These are phyloP conservation scores for Tyrannus savana DNA, from an alignment of 2,113 vertebrate species.

Conservation along the genomic window DNA sequence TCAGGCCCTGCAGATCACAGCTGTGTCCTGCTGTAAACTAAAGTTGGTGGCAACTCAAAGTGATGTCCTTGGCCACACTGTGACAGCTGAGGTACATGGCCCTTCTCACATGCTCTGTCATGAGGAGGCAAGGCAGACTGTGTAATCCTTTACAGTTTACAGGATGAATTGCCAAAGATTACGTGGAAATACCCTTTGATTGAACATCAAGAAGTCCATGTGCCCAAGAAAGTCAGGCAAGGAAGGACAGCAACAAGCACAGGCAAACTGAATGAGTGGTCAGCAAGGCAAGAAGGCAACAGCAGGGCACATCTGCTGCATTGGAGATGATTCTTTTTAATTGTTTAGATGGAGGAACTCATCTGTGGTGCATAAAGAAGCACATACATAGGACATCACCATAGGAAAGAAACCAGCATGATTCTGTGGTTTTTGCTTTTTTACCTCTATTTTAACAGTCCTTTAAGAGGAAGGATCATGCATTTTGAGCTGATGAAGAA, in stretches of 20 bases:
- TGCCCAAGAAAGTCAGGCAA: neutral
- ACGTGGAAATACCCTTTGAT: neutral
- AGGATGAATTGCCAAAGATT: neutral
- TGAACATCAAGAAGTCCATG: neutral
- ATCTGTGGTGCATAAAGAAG: neutral
- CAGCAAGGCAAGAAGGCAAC: neutral
- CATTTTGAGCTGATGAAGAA: neutral
- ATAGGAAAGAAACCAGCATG: neutral
- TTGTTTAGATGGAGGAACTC: neutral
- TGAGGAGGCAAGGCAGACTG: neutral
- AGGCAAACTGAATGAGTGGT: neutral
- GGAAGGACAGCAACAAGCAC: neutral
- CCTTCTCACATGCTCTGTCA: neutral
- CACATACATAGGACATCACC: neutral
- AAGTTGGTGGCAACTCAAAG: neutral
- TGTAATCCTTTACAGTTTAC: neutral
- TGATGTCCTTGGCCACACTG: rapidly evolving
- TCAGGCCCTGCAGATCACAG: neutral
- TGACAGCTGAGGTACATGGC: neutral
- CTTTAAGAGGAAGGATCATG: neutral
- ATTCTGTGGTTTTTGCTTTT: neutral
- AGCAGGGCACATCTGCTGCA: neutral
- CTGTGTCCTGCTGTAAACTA: neutral
- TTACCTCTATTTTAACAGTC: neutral
- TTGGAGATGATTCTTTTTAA: neutral